Base-by-base conservation (phyloP, 2,888 invertebrate genomes). In the Euplagia quadripunctaria region DNA sequence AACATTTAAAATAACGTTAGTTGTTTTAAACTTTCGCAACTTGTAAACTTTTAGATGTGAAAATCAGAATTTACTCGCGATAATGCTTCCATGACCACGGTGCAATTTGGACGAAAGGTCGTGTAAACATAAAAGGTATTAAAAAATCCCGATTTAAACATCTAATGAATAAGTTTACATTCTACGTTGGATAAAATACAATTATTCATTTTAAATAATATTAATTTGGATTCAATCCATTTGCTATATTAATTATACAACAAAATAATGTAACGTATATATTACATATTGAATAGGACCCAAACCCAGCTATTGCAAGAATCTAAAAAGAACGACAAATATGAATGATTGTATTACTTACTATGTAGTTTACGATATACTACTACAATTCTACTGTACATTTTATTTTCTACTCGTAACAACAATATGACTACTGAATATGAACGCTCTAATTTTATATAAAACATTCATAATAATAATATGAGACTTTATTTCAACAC, bases 271-370 rank as follows among this genome's bases (percentile, higher is more conserved):
- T 65, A 74, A 71, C 77, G 79, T 80, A 68, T 43, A 51, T 61
- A 77, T 80, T 80, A 79, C 70, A 81, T 74, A 71, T 46, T 76
- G 81, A 78, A 75, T 49, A 86, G 94, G 94, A 94, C 94, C 94
- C 94, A 88, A 91, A 87, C 88, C 94, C 94, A 94, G 94, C 94
- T 94, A 94, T 93, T 91, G 92, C 79, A 80, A 77, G 77, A 81
- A 42, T 74, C 73, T 69, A 79, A 72, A 78, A 74, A 77, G 74
- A 46, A 8, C 43, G 85, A 86, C 89, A 89, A 93, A 90, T 91
- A 91, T 89, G 91, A 92, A 90, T 91, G 89, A 88, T 86, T 86
- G 79, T 81, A 77, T 41, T 66, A 49, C 61, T 51, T 12, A 31
- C 31, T 31, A 20, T 31, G 6, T 55, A 8, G 9, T 7, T 51